Evolutionary conservation across 2,888 invertebrate species (phyloP), one percentile per base, ranked within the genome.

Genomic region (Conops quadrifasciatus): DNA sequence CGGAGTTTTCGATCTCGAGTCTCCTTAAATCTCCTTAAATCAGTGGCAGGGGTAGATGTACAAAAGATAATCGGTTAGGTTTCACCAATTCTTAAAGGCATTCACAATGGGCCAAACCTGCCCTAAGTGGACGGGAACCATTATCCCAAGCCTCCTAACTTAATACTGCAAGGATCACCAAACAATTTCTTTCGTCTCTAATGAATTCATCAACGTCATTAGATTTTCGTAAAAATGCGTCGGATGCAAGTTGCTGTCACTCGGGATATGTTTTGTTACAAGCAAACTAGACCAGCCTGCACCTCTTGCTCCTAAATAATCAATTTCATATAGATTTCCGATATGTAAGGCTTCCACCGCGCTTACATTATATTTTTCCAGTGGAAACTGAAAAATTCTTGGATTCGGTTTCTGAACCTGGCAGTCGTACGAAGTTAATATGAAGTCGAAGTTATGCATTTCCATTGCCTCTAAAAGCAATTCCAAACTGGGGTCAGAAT

Each of bases 401-500:
- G 71, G 65, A 56, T 82, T 67, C 2, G 85, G 86, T 70, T 85
- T 87, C 59, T 79, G 76, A 71, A 87, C 86, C 16, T 92, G 92
- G 66, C 89, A 88, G 60, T 91, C 90, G 80, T 94, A 94, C 0
- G 96, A 96, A 1, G 92, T 90, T 11, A 95, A 73, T 60, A 96
- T 87, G 86, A 96, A 96, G 75, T 93, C 88, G 84, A 96, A 36
- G 81, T 79, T 76, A 4, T 90, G 84, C 49, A 96, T 83, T 58
- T 88, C 88, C 67, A 92, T 88, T 77, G 89, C 90, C 2, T 84
- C 74, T 26, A 97, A 87, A 74, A 96, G 89, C 16, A 87, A 86
- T 64, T 89, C 87, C 2, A 97, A 86, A 47, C 96, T 88, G 24
- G 94, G 92, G 87, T 97, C 97, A 85, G 92, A 95, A 86, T 97